Conservation (phyloP, 2,113 vertebrate genomes). For the Romanogobio albipinnatus region DNA sequence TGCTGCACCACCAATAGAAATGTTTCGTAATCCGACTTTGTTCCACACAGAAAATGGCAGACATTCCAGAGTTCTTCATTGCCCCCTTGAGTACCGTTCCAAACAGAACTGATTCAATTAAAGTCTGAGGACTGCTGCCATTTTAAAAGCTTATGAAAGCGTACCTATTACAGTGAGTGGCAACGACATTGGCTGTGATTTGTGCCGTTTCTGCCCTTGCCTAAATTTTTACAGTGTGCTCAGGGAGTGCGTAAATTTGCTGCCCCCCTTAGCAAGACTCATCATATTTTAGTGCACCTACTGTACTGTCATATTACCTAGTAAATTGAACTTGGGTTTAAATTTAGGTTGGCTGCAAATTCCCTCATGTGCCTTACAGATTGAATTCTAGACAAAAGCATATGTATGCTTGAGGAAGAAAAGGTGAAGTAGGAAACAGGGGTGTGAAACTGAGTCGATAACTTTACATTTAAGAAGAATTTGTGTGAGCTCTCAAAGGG, state of each 20-base stretch:
- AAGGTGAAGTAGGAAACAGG: not conserved
- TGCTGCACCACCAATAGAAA: not conserved
- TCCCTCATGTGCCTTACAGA: conserved; percentile 21
- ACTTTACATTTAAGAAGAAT: not conserved
- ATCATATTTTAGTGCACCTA: conserved; percentile 33
- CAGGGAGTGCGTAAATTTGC: conserved; percentile 49
- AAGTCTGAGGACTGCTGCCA: conserved; percentile 15
- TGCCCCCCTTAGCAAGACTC: not conserved
- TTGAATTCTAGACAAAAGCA: conserved; percentile 23
- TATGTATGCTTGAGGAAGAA: conserved; percentile 3
- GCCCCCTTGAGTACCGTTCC: conserved; percentile 29
- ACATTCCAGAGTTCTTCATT: conserved; percentile 6
- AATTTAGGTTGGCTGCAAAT: conserved; percentile 37
- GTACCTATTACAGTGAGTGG: conserved; percentile 13
- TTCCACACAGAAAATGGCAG: not conserved
- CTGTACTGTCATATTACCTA: conserved; percentile 32
- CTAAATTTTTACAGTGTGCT: conserved; percentile 30
- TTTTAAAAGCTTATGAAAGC: conserved; percentile 38
- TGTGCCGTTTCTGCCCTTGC: conserved; percentile 46
- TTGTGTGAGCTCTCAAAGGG: not conserved
- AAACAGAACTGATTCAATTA: conserved; percentile 35
- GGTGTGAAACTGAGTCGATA: not conserved
- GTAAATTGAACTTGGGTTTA: conserved; percentile 33
- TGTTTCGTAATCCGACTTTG: not conserved
- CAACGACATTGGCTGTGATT: conserved; percentile 30